These are phyloP conservation scores for Autographa pulchrina DNA, from an alignment of 2,888 invertebrate genomes.

Conservation along the genomic window DNA sequence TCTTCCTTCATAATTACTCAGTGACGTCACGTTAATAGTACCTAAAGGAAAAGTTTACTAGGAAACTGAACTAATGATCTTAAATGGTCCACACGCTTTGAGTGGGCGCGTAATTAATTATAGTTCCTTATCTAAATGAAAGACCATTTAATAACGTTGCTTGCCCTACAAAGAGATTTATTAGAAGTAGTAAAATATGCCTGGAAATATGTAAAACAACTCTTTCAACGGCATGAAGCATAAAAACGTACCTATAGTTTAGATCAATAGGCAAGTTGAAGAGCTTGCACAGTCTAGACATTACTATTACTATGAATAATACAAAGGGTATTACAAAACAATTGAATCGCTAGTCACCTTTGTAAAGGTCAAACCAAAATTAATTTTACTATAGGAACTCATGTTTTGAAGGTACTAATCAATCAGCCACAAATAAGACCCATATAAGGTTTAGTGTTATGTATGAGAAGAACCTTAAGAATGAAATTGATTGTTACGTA, in stretches of 20 bases:
- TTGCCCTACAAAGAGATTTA: not conserved
- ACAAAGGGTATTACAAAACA: not conserved
- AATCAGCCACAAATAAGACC: not conserved
- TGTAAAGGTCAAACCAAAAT: conserved; percentile 1
- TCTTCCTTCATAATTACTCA: not conserved
- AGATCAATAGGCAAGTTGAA: not conserved
- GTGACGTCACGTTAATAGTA: not conserved
- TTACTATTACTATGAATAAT: not conserved
- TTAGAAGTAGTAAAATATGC: not conserved
- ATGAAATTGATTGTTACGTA: not conserved
- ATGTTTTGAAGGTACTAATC: not conserved
- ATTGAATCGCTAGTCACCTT: not conserved
- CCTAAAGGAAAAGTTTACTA: not conserved
- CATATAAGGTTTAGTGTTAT: not conserved
- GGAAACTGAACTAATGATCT: not conserved
- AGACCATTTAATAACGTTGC: not conserved
- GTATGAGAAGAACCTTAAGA: no score
- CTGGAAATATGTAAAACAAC: not conserved
- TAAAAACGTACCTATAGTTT: not conserved
- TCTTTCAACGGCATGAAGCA: not conserved
- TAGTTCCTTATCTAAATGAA: not conserved
- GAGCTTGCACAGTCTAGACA: not conserved
- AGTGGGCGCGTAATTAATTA: not conserved
- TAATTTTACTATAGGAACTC: not conserved
- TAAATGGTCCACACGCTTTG: not conserved